Percentiles rank a stretch among this genome's conserved stretches.
phyloP scores from a whole-genome alignment of 2,113 vertebrate genomes.

The Phrynocephalus versicolor region DNA sequence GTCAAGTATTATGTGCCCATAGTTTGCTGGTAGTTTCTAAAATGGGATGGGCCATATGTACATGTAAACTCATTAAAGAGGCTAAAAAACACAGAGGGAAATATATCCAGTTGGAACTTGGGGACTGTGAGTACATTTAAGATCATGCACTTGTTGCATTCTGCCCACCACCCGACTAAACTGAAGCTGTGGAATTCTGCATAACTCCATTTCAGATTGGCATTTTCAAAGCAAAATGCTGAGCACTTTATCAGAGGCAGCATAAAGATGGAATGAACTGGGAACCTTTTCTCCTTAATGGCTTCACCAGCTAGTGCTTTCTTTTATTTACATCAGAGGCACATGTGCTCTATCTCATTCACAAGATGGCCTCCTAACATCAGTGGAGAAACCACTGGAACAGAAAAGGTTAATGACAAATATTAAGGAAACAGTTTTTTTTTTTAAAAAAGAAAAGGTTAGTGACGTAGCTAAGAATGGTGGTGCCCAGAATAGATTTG shows the following conservation, averaged over 20 bases:
- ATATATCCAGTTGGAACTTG: not conserved
- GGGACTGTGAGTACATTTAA: not conserved
- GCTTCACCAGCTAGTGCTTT: not conserved
- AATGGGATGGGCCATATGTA: too few relatives aligned
- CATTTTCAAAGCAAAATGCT: not conserved
- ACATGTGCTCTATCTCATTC: not conserved
- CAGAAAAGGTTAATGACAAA: not conserved
- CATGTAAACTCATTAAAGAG: too few relatives aligned
- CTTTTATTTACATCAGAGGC: not conserved
- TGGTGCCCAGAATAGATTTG: not conserved
- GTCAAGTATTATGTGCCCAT: not conserved
- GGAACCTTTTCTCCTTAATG: not conserved
- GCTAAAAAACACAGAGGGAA: too few relatives aligned
- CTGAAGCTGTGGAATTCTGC: not conserved
- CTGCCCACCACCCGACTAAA: not conserved
- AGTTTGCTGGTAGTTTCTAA: not conserved
- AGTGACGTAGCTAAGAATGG: not conserved
- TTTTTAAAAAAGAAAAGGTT: not conserved
- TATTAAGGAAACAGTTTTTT: not conserved
- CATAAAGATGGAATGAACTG: not conserved
- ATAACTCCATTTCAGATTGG: too few relatives aligned
- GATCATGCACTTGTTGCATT: not conserved
- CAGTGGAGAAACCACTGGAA: not conserved
- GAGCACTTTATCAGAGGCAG: not conserved
- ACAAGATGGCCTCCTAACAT: not conserved